Evolutionary conservation across 2,113 vertebrate genomes (phyloP).

Genomic region (Prionailurus bengalensis): DNA sequence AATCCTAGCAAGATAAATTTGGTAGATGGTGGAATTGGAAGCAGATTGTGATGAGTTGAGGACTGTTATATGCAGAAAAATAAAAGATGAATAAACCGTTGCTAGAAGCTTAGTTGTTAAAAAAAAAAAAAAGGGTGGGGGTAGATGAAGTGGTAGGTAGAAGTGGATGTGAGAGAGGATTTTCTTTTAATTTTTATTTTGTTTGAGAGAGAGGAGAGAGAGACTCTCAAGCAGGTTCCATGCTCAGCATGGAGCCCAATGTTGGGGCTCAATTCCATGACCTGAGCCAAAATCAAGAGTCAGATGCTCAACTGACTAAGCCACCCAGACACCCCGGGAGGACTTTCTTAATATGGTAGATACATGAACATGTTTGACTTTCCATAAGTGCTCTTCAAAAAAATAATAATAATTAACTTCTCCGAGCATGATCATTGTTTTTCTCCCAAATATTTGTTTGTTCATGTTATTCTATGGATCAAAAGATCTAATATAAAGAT

Average conservation of each 20-base stretch:
- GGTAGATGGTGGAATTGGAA: background rate
- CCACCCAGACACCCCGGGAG: background rate
- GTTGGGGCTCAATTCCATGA: too few relatives aligned
- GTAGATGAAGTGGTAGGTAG: background rate
- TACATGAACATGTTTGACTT: constrained; percentile 28
- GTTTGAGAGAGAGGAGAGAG: too few relatives aligned
- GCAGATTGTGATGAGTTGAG: background rate
- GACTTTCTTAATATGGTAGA: background rate
- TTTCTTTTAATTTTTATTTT: background rate
- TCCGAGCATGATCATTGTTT: background rate
- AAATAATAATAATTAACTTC: background rate
- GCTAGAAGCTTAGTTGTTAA: background rate
- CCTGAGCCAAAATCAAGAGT: too few relatives aligned
- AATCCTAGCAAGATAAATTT: background rate
- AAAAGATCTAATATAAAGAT: background rate
- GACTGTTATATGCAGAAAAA: background rate
- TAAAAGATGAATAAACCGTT: background rate
- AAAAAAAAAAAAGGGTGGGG: background rate
- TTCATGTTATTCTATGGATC: background rate
- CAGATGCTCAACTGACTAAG: too few relatives aligned
- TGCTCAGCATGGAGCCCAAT: too few relatives aligned
- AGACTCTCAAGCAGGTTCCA: too few relatives aligned
- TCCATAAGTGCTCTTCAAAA: background rate
- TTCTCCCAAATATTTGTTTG: constrained; percentile 12
- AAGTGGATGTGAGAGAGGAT: background rate